Base-by-base conservation (phyloP, 1,140 invertebrate species). In the Oppia nitens region DNA sequence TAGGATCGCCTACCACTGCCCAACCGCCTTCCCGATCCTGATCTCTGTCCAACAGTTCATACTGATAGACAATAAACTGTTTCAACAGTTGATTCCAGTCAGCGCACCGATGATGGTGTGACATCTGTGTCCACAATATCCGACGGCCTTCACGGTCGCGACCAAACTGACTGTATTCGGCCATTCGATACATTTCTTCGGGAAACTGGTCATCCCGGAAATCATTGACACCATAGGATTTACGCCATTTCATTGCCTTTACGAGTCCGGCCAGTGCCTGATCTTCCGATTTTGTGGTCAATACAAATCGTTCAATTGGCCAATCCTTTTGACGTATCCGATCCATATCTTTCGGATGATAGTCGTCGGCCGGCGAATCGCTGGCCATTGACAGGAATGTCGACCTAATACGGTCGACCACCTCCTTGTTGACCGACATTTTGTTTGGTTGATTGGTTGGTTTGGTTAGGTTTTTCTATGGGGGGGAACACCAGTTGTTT, bases 201-300 rank as follows among this genome's bases (percentile, higher is more conserved):
- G 56, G 56, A 45, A 50, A 57, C 2, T 48, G 50, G 29, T 57
- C 9, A 21, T 57, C 56, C 1, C 14, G 48, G 2, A 40, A 47
- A 40, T 57, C 56, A 27, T 89, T 89, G 1, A 83, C 77, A 1
- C 81, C 81, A 65, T 82, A 80, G 40, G 81, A 81, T 71, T 83
- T 84, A 60, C 90, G 77, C 87, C 90, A 96, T 63, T 78, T 76
- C 61, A 87, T 79, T 28, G 84, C 81, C 3, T 85, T 81, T 78
- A 84, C 84, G 1, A 92, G 71, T 79, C 91, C 87, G 20, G 79
- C 76, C 1, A 84, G 70, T 0, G 87, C 76, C 57, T 77, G 67
- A 64, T 80, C 73, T 65, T 80, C 63, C 17, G 32, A 40, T 17
- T 40, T 40, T 9, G 32, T 40, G 6, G 17, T 17, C 17, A 40